Percentiles rank a stretch among this genome's conserved stretches.
Conservation (phyloP, 2,888 invertebrate species). For the Andrena marginata region DNA sequence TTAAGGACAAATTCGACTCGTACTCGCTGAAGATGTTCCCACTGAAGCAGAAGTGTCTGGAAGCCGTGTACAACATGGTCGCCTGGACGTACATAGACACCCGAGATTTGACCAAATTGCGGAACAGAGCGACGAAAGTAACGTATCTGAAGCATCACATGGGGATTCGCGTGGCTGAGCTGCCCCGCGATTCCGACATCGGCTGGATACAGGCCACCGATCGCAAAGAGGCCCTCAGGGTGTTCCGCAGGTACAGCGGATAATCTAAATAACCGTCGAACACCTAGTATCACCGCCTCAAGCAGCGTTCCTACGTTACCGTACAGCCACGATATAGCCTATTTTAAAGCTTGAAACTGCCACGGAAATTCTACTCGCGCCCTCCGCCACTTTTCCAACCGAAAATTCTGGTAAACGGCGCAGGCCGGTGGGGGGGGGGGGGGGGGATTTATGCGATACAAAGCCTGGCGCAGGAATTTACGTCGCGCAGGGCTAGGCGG, state of each 20-base stretch:
- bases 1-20: constrained; percentile 84
- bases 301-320: too few relatives aligned
- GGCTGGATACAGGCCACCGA: constrained; percentile 74
- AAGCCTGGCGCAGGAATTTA: not conserved
- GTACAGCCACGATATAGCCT: too few relatives aligned
- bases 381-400: too few relatives aligned
- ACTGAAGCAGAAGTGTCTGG: constrained; percentile 81
- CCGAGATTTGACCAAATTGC: constrained; percentile 79
- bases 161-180: constrained; percentile 68
- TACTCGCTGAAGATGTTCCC: constrained; percentile 84
- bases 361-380: too few relatives aligned
- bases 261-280: too few relatives aligned
- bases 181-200: constrained; percentile 78
- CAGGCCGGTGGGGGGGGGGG: too few relatives aligned
- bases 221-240: constrained; percentile 63
- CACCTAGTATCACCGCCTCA: too few relatives aligned
- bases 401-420: too few relatives aligned
- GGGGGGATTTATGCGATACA: not conserved
- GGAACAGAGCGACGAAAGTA: constrained; percentile 48
- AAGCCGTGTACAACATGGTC: constrained; percentile 83
- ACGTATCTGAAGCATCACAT: constrained; percentile 77
- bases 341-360: too few relatives aligned
- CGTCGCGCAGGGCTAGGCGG: not conserved
- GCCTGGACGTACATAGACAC: constrained; percentile 84
- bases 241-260: constrained; percentile 65